phyloP scores from a whole-genome alignment of 2,888 invertebrate species.

The Antitype chi region DNA sequence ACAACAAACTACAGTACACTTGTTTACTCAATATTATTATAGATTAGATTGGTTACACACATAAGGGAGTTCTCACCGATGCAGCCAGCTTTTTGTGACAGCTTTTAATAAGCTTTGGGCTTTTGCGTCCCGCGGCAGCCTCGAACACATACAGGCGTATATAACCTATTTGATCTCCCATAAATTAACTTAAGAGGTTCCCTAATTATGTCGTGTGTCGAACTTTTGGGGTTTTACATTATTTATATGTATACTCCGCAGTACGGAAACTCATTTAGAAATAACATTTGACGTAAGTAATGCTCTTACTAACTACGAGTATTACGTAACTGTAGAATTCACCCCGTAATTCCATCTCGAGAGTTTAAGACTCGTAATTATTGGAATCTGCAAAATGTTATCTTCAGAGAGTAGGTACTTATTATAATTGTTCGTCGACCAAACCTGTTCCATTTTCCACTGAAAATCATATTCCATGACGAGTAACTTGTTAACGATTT shows the following conservation, averaged over 20 bases:
- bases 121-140: slow-evolving; percentile 75
- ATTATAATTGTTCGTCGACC: slow-evolving; percentile 19
- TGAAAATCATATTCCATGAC: slow-evolving; percentile 6
- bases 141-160: slow-evolving; percentile 62
- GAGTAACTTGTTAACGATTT: slow-evolving; percentile 14
- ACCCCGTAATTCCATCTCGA: slow-evolving; percentile 18
- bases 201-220: slow-evolving; percentile 68
- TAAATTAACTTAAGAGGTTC: slow-evolving; percentile 70
- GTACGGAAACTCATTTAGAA: slow-evolving; percentile 51
- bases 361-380: slow-evolving; percentile 38
- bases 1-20: slow-evolving; percentile 9
- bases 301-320: slow-evolving; percentile 50
- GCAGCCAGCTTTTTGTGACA: slow-evolving; percentile 84
- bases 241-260: slow-evolving; percentile 58
- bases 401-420: slow-evolving; percentile 17
- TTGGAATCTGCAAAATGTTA: slow-evolving; percentile 34
- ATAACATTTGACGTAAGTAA: slow-evolving; percentile 58
- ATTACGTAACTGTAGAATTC: slow-evolving; percentile 25
- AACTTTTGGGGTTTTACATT: slow-evolving; percentile 65
- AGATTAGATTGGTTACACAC: slow-evolving; percentile 75
- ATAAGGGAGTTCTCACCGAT: slow-evolving; percentile 72
- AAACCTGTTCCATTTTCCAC: slow-evolving; percentile 7
- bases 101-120: slow-evolving; percentile 87
- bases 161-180: slow-evolving; percentile 76
- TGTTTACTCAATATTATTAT: slow-evolving; percentile 64